phyloP scores from a whole-genome alignment of 2,888 invertebrate genomes.

The Protodeltote pygarga region DNA sequence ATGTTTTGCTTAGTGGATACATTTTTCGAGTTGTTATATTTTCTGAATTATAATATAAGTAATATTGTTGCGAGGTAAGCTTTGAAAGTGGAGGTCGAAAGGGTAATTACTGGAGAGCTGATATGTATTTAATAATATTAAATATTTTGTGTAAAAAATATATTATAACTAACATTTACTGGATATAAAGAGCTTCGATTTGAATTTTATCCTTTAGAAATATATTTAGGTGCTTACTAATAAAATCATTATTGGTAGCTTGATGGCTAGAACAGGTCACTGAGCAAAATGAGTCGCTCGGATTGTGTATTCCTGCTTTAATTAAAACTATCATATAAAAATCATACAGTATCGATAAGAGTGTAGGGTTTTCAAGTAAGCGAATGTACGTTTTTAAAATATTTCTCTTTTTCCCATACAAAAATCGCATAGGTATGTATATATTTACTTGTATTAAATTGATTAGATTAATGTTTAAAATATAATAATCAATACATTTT shows the following conservation, averaged over 20 bases:
- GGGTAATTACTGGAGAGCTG: constrained; percentile 29
- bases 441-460: no score
- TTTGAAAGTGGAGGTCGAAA: constrained; percentile 31
- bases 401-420: no score
- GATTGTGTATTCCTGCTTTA: neutral
- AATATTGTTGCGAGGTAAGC: constrained; percentile 12
- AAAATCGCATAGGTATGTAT: no score
- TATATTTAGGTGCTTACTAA: no score
- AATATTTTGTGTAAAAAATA: constrained; percentile 2
- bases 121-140: constrained; percentile 2
- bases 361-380: no score
- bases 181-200: no score
- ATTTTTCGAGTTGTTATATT: constrained; percentile 1
- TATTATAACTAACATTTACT: no score
- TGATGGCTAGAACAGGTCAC: constrained; percentile 16
- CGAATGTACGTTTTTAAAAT: no score
- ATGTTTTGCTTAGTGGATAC: neutral
- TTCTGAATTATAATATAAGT: constrained; percentile 1
- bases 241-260: neutral
- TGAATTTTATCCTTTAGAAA: no score
- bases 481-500: no score
- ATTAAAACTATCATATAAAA: neutral
- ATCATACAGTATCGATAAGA: no score
- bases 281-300: constrained; percentile 15
- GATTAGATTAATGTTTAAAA: no score